Percentiles rank a stretch among this genome's conserved stretches.
Conservation (phyloP, 2,888 invertebrate species). For the Stomorhina lunata region DNA sequence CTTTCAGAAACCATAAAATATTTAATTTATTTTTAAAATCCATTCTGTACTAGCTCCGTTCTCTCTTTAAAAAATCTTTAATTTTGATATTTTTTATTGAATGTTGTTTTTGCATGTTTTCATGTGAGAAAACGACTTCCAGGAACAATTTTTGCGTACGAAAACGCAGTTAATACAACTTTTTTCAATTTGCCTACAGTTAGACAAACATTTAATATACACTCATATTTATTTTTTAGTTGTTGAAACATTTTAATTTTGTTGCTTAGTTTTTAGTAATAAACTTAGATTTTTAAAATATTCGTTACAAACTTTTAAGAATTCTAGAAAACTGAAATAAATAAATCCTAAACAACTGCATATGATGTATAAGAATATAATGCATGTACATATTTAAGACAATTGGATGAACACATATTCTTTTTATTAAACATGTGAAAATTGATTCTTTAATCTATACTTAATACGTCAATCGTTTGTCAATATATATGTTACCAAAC, state of each 20-base stretch:
- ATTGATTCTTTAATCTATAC: too few relatives aligned
- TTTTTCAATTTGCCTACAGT: slow-evolving; percentile 60
- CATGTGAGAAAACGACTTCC: too few relatives aligned
- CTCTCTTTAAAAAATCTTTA: too few relatives aligned
- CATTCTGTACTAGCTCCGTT: too few relatives aligned
- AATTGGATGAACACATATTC: too few relatives aligned
- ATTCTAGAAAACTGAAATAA: slow-evolving; percentile 26
- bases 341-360: neutral
- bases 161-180: too few relatives aligned
- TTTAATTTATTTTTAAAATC: neutral
- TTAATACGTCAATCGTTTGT: too few relatives aligned
- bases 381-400: neutral
- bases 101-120: too few relatives aligned
- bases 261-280: slow-evolving; percentile 62
- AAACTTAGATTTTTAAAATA: slow-evolving; percentile 14
- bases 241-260: slow-evolving; percentile 60
- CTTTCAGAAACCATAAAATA: slow-evolving; percentile 6
- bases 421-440: too few relatives aligned
- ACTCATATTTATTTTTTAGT: slow-evolving; percentile 63
- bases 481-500: neutral
- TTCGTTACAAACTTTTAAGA: slow-evolving; percentile 26
- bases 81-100: slow-evolving; percentile 44
- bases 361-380: neutral
- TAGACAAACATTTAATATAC: slow-evolving; percentile 50
- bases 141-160: too few relatives aligned